phyloP scores from a whole-genome alignment of 2,888 invertebrate species.

The Spilosoma lubricipeda region DNA sequence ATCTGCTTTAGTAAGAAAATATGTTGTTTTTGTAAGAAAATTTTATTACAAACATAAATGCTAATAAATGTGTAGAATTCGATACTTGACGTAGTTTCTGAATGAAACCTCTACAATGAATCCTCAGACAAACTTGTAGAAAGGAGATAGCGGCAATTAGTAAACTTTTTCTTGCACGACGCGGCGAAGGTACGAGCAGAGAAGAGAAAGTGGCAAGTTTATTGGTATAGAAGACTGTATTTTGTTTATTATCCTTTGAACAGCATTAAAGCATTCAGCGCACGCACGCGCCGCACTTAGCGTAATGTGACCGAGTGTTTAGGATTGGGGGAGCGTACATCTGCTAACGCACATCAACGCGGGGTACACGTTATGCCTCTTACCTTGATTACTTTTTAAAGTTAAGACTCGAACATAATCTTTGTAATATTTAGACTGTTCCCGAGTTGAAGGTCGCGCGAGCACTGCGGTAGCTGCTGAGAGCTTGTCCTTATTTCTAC shows the following conservation, averaged over 20 bases:
- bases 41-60: no score
- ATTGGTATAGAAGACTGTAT: background rate
- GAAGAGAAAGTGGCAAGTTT: background rate
- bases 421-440: background rate
- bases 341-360: background rate
- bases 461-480: background rate
- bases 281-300: background rate
- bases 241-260: slow-evolving; percentile 3
- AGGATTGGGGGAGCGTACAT: slow-evolving; percentile 3
- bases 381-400: background rate
- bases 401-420: background rate
- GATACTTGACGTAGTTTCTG: background rate
- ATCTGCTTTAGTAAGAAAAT: no score
- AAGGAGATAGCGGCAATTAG: background rate
- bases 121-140: background rate
- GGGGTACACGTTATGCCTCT: background rate
- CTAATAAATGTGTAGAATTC: no score
- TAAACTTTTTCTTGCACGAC: background rate
- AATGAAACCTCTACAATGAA: background rate
- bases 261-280: background rate
- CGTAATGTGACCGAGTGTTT: slow-evolving; percentile 2
- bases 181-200: background rate
- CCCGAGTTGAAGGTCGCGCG: background rate
- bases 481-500: background rate
- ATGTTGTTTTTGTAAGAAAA: no score